A percentile compares a stretch with the other conserved stretches of the same genome.
These are phyloP conservation scores for Galerucella nymphaeae DNA, from an alignment of 2,888 invertebrate species.

Conservation along the genomic window DNA sequence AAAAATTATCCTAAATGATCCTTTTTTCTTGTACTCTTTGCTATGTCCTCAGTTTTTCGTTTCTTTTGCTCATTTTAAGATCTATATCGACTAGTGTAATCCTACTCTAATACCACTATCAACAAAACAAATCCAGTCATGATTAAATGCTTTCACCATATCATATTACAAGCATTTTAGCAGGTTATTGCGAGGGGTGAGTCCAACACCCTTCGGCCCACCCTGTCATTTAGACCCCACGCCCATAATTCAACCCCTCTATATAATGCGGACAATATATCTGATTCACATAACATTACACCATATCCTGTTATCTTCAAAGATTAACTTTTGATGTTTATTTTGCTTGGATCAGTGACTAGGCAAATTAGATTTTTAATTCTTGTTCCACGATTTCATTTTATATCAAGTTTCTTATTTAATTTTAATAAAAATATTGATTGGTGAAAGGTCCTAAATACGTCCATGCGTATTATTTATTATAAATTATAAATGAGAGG, in stretches of 20 bases:
- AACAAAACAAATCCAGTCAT: constrained; percentile 32
- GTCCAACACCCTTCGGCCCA: constrained; percentile 48
- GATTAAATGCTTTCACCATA: constrained; percentile 39
- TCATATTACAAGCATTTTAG: constrained; percentile 41
- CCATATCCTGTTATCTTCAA: constrained; percentile 32
- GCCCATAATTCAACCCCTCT: constrained; percentile 46
- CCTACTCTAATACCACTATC: constrained; percentile 36
- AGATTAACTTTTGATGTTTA: constrained; percentile 41
- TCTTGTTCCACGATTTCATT: constrained; percentile 23
- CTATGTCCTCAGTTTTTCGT: no score
- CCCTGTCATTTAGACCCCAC: constrained; percentile 49
- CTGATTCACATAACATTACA: constrained; percentile 38
- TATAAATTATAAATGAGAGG: no score
- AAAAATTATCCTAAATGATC: no score
- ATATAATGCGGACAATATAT: constrained; percentile 37
- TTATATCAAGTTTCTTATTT: background rate
- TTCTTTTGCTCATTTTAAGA: no score
- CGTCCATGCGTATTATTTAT: background rate
- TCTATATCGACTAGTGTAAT: background rate
- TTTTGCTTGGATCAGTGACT: constrained; percentile 29
- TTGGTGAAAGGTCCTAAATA: background rate
- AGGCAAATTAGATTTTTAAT: constrained; percentile 15
- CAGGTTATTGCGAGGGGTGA: constrained; percentile 42
- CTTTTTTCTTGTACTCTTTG: no score
- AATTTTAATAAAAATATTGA: background rate